Base-by-base conservation (phyloP, 2,888 invertebrate species). In the Cantharis flavilabris region DNA sequence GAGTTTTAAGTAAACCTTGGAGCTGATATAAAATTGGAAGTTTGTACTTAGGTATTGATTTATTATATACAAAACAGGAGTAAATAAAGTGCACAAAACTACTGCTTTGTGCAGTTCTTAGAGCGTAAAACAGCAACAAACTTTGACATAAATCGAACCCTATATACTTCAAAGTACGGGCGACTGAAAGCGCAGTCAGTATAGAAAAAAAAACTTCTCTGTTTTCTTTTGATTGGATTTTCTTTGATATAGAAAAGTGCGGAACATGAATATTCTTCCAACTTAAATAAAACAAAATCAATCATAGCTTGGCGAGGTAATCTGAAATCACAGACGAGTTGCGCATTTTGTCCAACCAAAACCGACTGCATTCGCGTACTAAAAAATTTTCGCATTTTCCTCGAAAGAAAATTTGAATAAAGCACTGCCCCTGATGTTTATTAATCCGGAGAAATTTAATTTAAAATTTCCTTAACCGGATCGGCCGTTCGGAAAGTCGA, bases 211-310 rank as follows among this genome's bases (percentile, higher is more conserved):
- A 67, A 67, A 78, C 79, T 72, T 79, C 72, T 73, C 75, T 77
- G 78, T 79, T 83, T 79, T 79, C 77, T 82, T 84, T 84, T 84
- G 84, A 84, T 82, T 83, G 82, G 83, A 84, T 84, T 84, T 84
- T 80, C 83, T 83, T 83, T 83, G 83, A 84, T 84, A 83, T 80
- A 23, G 82, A 81, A 84, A 83, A 80, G 83, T 81, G 82, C 76
- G 82, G 77, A 84, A 82, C 82, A 81, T 83, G 83, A 84, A 84
- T 83, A 84, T 84, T 83, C 83, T 81, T 82, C 83, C 81, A 67
- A 67, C 77, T 83, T 81, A 82, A 82, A 83, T 81, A 83, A 82
- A 84, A 83, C 81, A 83, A 82, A 84, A 84, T 84, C 83, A 83
- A 80, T 81, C 82, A 79, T 80, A 77, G 78, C 81, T 83, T 82